Evolutionary conservation across 2,797 vertebrate species (phyloP).

Genomic region (Momotus momota): DNA sequence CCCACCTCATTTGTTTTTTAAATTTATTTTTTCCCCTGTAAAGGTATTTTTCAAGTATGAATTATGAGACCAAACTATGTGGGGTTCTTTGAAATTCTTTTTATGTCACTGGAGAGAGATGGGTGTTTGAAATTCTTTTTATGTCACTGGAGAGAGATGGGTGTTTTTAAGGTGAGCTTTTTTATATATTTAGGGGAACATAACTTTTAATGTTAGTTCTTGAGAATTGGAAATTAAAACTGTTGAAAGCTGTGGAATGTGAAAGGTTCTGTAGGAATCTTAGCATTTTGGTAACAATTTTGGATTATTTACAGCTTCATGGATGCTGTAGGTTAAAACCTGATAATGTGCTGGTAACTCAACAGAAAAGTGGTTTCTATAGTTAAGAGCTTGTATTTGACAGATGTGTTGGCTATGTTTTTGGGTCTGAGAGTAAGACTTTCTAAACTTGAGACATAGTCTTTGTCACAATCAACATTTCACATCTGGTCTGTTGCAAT

Average conservation of each 20-base stretch:
- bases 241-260: neutral
- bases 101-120: neutral
- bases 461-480: neutral
- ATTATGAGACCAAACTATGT: neutral
- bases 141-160: neutral
- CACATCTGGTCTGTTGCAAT: neutral
- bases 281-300: neutral
- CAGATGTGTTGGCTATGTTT: neutral
- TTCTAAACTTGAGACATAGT: neutral
- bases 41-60: conserved; percentile 14
- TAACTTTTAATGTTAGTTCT: neutral
- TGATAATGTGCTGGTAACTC: neutral
- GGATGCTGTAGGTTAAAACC: neutral
- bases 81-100: neutral
- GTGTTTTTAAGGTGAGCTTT: neutral
- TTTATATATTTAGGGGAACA: neutral
- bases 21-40: neutral
- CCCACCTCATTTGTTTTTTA: too few species aligned
- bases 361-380: neutral
- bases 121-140: neutral
- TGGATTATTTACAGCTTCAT: neutral
- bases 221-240: neutral
- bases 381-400: neutral
- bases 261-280: neutral
- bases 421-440: neutral